Evolutionary conservation across 2,888 invertebrate species (phyloP), one percentile per base, ranked within the genome.

Genomic region (Cosmopolites sordidus): DNA sequence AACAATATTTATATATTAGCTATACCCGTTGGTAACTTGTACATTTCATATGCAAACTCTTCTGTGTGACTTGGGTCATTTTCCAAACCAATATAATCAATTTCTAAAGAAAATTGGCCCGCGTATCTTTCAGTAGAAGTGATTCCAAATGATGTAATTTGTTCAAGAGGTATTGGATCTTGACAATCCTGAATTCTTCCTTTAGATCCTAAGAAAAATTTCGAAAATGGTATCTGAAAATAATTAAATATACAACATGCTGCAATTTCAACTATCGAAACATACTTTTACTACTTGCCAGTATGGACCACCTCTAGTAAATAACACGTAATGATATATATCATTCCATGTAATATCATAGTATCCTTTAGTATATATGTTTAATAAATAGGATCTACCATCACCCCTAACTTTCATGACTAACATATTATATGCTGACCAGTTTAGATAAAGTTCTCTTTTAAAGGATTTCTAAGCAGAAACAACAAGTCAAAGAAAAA

Each of bases 231-330:
- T 66, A 97, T 90, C 89, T 88, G 77, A 38, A 84, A 82, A 22
- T 4, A 30, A 27, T 12, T 18, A 12, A 3, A 9, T n/a, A 41
- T 15, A 41, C 5, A 6, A 27, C 27, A 27, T 27, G 27, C 9
- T 15, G 39, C 15, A n/a, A n/a, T n/a, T n/a, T 14, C 39, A 38
- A n/a, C n/a, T 14, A 12, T 41, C 16, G 12, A 46, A 45, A 59
- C 58, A 67, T 74, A 91, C 91, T 80, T 86, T 91, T 17, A 87
- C 83, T 57, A 83, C 76, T 77, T 99, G 98, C 99, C 99, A 99
- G 71, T 99, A 97, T 0, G 99, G 99, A 0, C 98, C 97, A 33
- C 99, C 99, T 74, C 96, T 83, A 0, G 99, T 99, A 69, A 84
- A 92, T 2, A 99, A 75, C 0, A 87, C 83, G 73, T 87, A 97